These are phyloP conservation scores for Herpetotheres cachinnans DNA, from an alignment of 2,113 vertebrate genomes.

Conservation along the genomic window DNA sequence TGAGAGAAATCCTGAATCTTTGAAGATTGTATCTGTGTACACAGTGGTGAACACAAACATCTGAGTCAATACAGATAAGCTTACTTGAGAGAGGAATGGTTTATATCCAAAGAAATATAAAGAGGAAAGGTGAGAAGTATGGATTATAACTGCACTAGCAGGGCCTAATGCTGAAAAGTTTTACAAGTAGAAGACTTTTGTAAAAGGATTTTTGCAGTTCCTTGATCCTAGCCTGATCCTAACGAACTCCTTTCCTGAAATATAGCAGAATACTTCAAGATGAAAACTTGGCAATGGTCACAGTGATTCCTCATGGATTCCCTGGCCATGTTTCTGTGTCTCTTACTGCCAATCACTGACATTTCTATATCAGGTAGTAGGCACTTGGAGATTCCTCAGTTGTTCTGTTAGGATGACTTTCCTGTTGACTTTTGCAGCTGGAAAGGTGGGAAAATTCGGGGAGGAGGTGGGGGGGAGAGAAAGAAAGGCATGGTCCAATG, in stretches of 20 bases:
- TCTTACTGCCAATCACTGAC: not conserved
- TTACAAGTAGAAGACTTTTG: not conserved
- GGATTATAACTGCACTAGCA: not conserved
- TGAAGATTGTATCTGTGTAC: not conserved
- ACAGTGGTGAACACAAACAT: not conserved
- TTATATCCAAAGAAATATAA: not conserved
- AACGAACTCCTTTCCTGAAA: not conserved
- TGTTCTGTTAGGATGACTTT: not conserved
- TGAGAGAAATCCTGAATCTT: not conserved
- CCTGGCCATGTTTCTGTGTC: not conserved
- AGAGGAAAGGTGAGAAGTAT: not conserved
- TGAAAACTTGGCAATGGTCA: not conserved
- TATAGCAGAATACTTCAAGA: not conserved
- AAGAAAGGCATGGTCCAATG: not conserved
- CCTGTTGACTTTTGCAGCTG: not conserved
- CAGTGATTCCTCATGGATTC: not conserved
- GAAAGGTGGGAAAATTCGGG: not conserved
- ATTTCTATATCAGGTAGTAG: not conserved
- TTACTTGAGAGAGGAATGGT: not conserved
- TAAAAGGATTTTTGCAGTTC: not conserved
- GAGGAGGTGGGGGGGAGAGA: not conserved
- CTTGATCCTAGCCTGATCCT: not conserved
- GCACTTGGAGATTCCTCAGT: not conserved
- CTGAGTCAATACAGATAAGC: not conserved
- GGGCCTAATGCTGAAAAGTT: not conserved